phyloP scores from a whole-genome alignment of 1,140 invertebrate species.

The Calephelis nemesis region DNA sequence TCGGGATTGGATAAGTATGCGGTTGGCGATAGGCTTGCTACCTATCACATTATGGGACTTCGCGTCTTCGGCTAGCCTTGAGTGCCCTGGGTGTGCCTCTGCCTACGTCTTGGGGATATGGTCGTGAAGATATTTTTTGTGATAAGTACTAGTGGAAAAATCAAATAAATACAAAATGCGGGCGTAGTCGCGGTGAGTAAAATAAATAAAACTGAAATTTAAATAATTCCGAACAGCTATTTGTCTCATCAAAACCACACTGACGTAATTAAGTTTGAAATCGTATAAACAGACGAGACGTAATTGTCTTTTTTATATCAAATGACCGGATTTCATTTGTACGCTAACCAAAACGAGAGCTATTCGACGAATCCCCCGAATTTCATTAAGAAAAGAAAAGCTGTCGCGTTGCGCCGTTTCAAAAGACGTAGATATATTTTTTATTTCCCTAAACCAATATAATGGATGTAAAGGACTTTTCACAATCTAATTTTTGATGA shows the following conservation, averaged over 20 bases:
- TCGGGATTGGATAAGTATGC: too few species aligned
- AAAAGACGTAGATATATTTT: background rate
- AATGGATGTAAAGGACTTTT: constrained; percentile 1
- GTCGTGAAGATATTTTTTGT: too few species aligned
- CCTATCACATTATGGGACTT: too few species aligned
- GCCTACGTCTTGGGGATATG: too few species aligned
- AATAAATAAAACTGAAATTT: background rate
- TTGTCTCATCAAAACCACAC: constrained; percentile 7
- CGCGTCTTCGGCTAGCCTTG: too few species aligned
- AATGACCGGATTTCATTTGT: constrained; percentile 20
- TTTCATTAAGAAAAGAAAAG: constrained; percentile 18
- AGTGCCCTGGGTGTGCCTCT: too few species aligned
- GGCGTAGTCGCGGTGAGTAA: background rate
- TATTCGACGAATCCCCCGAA: constrained; percentile 15
- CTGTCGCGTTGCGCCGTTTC: background rate
- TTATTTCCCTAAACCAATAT: constrained; percentile 9
- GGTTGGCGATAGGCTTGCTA: too few species aligned
- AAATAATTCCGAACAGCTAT: background rate
- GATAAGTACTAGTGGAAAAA: too few species aligned
- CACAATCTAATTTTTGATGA: constrained; percentile 1
- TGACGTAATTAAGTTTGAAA: constrained; percentile 16
- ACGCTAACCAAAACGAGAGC: constrained; percentile 14
- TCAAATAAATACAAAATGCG: too few species aligned
- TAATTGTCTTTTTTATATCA: constrained; percentile 17
- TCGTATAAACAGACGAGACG: constrained; percentile 7